Conservation (phyloP, 2,888 invertebrate genomes). For the Acanthosepion lycidas region DNA sequence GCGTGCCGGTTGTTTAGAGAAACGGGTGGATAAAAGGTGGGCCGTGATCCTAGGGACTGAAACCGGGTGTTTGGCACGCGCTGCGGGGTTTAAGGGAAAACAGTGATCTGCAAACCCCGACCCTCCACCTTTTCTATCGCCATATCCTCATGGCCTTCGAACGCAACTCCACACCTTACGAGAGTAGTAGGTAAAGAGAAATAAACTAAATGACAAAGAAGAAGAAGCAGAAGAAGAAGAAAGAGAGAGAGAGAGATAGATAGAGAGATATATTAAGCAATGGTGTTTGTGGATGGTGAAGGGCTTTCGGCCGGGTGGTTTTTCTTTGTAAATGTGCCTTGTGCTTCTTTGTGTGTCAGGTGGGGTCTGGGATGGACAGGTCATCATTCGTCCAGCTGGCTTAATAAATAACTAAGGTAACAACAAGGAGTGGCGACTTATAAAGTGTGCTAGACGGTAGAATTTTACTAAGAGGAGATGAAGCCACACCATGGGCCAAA, state of each 20-base stretch:
- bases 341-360: background rate
- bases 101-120: background rate
- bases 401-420: background rate
- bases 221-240: background rate
- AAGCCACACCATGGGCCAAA: background rate
- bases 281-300: background rate
- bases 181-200: background rate
- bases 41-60: background rate
- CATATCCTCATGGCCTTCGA: background rate
- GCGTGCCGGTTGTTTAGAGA: constrained; percentile 9
- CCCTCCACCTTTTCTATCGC: background rate
- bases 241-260: background rate
- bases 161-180: background rate
- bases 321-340: background rate
- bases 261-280: background rate
- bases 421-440: background rate
- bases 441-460: background rate
- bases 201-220: background rate
- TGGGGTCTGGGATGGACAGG: background rate
- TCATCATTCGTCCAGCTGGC: background rate
- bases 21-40: background rate
- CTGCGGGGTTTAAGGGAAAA: background rate
- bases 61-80: constrained; percentile 33
- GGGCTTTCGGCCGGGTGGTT: background rate
- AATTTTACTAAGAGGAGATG: background rate